Evolutionary conservation across 2,888 invertebrate species (phyloP), one percentile per base, ranked within the genome.

Genomic region (Pachymerium ferrugineum): DNA sequence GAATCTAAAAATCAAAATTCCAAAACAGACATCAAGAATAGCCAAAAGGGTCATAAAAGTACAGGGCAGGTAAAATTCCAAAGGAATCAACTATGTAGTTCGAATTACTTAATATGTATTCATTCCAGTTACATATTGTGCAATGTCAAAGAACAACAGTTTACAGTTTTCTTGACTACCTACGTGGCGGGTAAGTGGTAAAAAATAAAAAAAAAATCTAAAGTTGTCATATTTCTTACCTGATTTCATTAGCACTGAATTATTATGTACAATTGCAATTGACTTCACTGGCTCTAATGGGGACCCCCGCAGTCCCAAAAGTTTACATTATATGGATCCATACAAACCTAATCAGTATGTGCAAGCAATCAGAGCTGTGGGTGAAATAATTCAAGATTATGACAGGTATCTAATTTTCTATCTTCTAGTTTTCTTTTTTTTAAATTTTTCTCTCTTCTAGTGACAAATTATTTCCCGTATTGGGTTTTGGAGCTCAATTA

Each of bases 151-250:
- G 78, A 4, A 84, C 83, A 78, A 85, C 79, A 75, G 78, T 82
- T 3, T 82, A 81, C 78, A 83, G 86, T 3, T 88, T 88, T 79
- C 80, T 87, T 75, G 87, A 88, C 78, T 88, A 85, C 79, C 83
- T 88, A 62, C 82, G 84, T 76, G 85, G 85, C 67, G 86, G 87
- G 83, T 73, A 42, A 3, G 68, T 33, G 10, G 29, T 14, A 12
- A 67, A 16, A 3, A 30, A 6, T 25, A 22, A 25, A 25, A 19
- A 30, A 38, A 8, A 38, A 38, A 38, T 38, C 38, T 62, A 19
- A 12, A 62, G 19, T 4, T 62, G 2, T 28, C 8, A 25, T 16
- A 25, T 62, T 62, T 62, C 54, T 54, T 16, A 16, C 1, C 12
- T 62, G 12, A 16, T 62, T 62, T 19, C 19, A 12, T 3, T 12